These are phyloP conservation scores for Apteryx mantelli DNA, from an alignment of 2,113 vertebrate genomes.

Conservation along the genomic window DNA sequence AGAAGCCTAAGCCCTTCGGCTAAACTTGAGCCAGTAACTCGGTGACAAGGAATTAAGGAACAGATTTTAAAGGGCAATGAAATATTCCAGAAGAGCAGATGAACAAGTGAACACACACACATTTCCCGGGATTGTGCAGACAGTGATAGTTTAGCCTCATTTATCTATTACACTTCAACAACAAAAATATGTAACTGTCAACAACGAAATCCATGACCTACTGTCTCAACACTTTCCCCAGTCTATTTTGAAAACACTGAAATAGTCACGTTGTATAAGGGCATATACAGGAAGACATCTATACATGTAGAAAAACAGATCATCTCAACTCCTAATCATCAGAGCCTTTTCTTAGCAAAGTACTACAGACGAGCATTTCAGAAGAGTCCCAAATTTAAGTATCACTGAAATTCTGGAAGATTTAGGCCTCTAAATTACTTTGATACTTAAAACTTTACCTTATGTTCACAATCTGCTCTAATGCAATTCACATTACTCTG, in stretches of 20 bases:
- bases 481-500: slow-evolving; percentile 29
- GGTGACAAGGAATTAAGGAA: slow-evolving; percentile 1
- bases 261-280: background rate
- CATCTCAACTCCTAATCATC: background rate
- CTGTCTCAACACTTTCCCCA: background rate
- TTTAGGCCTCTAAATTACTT: background rate
- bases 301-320: background rate
- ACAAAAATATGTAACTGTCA: background rate
- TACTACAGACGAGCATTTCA: background rate
- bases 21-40: background rate
- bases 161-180: background rate
- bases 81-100: background rate
- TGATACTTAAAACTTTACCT: slow-evolving; percentile 42
- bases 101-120: background rate
- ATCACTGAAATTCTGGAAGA: slow-evolving; percentile 3
- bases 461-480: slow-evolving; percentile 51
- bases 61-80: background rate
- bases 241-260: slow-evolving; percentile 2
- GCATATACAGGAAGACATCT: background rate
- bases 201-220: background rate
- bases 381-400: background rate
- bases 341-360: background rate
- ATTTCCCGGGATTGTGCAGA: background rate
- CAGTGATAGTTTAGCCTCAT: background rate
- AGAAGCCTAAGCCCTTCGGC: background rate